Base-by-base conservation (phyloP, 2,797 vertebrate genomes). In the Ciconia nigra region DNA sequence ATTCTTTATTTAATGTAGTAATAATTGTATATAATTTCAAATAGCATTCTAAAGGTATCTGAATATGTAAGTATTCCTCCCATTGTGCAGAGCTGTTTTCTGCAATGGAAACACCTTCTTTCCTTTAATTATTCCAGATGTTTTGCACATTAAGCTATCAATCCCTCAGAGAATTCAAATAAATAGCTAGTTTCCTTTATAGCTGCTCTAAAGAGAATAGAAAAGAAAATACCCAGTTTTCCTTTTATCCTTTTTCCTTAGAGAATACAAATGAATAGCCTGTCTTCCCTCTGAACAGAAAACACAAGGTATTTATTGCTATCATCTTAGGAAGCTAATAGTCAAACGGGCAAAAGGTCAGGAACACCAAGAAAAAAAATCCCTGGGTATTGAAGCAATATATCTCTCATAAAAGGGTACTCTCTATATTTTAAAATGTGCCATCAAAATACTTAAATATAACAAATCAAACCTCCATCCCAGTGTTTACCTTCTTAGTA, bases 171-270 rank as follows among this genome's bases (percentile, higher is more conserved):
- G 96, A 88, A 96, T 91, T 62, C 83, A 94, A 90, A 96, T 93
- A 88, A 97, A 98, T 96, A 96, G 93, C 49, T 80, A 88, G 79
- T 85, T 97, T 96, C 95, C 92, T 98, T 97, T 96, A 97, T 96
- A 94, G 92, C 90, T 94, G 65, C 89, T 96, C 96, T 96, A 88
- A 97, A 95, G 95, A 96, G 96, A 97, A 94, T 90, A 97, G 87
- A 95, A 97, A 96, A 96, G 90, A 97, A 97, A 97, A 96, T 93
- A 89, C 47, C 31, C 57, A 22, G 52, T 91, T 95, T 93, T 90
- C 55, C 89, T 97, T 97, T 97, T 81, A 97, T 96, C 94, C 51
- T 95, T 83, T 78, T 88, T 93, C 96, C 93, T 96, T 94, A 55
- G 95, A 95, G 91, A 97, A 95, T 94, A 97, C 57, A 95, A 96